phyloP scores from a whole-genome alignment of 2,113 vertebrate species.

The Morone saxatilis region DNA sequence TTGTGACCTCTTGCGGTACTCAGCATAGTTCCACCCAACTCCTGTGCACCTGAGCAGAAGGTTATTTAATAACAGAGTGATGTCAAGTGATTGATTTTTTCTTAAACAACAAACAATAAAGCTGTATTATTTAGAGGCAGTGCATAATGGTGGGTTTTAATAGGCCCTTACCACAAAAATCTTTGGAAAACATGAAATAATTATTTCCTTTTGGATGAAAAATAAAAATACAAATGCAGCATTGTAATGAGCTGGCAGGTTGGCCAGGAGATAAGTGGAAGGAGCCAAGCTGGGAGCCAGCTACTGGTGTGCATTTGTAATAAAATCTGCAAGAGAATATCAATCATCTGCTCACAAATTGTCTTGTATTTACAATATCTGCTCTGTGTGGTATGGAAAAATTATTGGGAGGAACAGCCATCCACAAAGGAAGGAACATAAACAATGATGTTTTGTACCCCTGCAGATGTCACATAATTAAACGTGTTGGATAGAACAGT shows the following conservation, averaged over 20 bases:
- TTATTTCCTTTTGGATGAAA: neutral
- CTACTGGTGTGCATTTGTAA: neutral
- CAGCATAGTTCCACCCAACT: neutral
- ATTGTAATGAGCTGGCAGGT: neutral
- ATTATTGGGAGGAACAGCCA: neutral
- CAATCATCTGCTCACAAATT: constrained; percentile 1
- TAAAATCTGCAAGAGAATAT: neutral
- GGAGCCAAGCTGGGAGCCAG: neutral
- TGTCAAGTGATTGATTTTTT: no score
- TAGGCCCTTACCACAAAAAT: neutral
- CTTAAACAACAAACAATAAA: neutral
- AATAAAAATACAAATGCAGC: neutral
- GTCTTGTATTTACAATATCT: neutral
- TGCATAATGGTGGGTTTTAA: neutral
- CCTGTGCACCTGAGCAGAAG: neutral
- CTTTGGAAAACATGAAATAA: neutral
- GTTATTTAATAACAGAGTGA: neutral
- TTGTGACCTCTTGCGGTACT: no score
- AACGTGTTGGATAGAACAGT: neutral
- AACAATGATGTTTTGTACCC: neutral
- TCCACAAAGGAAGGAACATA: neutral
- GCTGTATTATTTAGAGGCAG: neutral
- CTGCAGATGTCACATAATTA: neutral
- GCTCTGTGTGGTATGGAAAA: neutral
- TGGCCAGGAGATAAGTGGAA: constrained; percentile 4